Base-by-base conservation (phyloP, 2,113 vertebrate genomes). In the Lophius piscatorius region DNA sequence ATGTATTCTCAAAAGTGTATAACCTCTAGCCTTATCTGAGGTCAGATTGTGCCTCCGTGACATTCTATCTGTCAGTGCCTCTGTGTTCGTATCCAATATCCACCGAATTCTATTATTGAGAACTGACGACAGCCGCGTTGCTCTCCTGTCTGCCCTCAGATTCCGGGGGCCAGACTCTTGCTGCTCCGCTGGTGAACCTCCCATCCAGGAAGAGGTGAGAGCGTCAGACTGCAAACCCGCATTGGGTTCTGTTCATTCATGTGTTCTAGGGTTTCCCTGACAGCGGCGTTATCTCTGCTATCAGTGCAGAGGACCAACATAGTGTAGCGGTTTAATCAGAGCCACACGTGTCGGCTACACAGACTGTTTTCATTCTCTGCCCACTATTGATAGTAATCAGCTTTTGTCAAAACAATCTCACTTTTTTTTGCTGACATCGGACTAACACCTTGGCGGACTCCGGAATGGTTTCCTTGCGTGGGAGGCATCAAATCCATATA, bases 161-260 rank as follows among this genome's bases (percentile, higher is more conserved):
- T 86, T 96, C 96, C 40, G 89, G 94, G 38, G 93, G 91, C 29
- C 95, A 97, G 78, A 87, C 89, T 0, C 92, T 99, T 0, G 96
- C 96, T 66, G 90, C 95, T 88, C 97, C 97, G 0, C 91, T 99
- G 65, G 91, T 99, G 67, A 97, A 93, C 81, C 93, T 99, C 2
- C 97, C 97, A 35, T 94, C 96, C 5, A 94, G 94, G 84, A 99
- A 99, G 86, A 96, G 97, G 97, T 99, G 90, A 87, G 93, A 36
- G 28, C 24, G 13, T 3, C 95, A 87, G 92, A 45, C 21, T 18
- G 12, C 4, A 59, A 35, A 68, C 62, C 47, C 8, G 16, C 57
- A 63, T 51, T 20, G 45, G 1, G 2, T 17, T 26, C 6, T 3
- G 1, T 61, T 59, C 58, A 73, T 81, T 83, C 38, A 54, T 63